Percentiles rank a stretch among this genome's conserved stretches.
Conservation (phyloP, 2,797 vertebrate species). For the Catharus ustulatus region DNA sequence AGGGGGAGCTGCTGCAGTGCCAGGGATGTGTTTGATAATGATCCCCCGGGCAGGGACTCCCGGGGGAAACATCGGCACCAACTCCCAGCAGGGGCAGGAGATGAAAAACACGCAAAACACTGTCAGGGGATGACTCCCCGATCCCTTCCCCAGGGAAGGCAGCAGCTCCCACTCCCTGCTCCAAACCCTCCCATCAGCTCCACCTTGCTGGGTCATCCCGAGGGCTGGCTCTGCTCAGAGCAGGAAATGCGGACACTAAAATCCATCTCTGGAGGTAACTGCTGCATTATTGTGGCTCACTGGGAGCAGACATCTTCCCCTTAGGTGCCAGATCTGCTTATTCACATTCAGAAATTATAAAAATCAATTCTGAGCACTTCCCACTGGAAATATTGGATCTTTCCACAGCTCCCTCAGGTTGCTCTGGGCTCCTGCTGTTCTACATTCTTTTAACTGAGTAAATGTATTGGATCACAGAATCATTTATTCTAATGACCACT, state of each 20-base stretch:
- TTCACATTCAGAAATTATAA: not conserved
- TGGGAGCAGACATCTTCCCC: not conserved
- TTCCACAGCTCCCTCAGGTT: not conserved
- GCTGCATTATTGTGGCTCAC: not conserved
- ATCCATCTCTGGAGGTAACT: not conserved
- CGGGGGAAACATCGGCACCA: not conserved
- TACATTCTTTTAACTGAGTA: not conserved
- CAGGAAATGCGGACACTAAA: not conserved
- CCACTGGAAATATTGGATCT: not conserved
- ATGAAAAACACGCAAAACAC: slow-evolving; percentile 6
- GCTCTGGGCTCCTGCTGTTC: not conserved
- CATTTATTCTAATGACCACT: not conserved
- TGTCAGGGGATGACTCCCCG: not conserved
- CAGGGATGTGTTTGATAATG: not conserved
- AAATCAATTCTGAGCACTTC: not conserved
- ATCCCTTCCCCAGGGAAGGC: not conserved
- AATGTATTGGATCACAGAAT: not conserved
- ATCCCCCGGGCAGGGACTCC: not conserved
- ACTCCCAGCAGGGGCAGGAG: not conserved
- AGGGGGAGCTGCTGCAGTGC: not conserved
- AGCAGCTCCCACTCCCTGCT: not conserved
- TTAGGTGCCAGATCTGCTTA: not conserved
- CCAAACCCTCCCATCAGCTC: not conserved
- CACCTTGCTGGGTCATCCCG: not conserved
- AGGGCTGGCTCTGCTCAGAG: not conserved